Conservation (phyloP, 1,140 invertebrate species). For the Hormaphis cornu region DNA sequence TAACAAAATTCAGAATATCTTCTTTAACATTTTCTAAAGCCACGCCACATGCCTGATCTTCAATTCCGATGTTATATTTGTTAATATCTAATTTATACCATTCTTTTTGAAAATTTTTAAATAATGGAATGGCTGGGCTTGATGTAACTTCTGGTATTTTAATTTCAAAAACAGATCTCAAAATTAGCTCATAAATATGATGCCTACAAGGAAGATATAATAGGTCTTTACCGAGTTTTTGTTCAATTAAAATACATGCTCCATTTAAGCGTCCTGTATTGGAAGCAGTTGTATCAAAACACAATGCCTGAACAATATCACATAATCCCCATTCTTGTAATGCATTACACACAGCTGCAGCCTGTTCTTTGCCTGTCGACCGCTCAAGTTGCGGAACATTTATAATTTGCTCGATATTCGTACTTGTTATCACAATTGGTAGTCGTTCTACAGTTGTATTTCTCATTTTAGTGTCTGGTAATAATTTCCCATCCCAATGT, state of each 20-base stretch:
- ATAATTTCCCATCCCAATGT: slow-evolving; percentile 38
- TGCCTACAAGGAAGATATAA: slow-evolving; percentile 35
- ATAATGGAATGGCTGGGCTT: slow-evolving; percentile 33
- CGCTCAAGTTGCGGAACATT: too few relatives aligned
- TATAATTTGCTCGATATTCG: slow-evolving; percentile 23
- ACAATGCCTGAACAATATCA: slow-evolving; percentile 21
- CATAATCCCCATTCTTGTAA: slow-evolving; percentile 17
- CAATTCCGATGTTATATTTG: slow-evolving; percentile 1
- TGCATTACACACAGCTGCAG: too few relatives aligned
- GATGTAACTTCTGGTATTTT: slow-evolving; percentile 12
- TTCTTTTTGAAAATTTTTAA: slow-evolving; percentile 33
- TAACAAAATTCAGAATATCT: too few relatives aligned
- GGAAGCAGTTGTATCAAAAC: slow-evolving; percentile 35
- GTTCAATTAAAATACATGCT: slow-evolving; percentile 34
- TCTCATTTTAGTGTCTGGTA: slow-evolving; percentile 24
- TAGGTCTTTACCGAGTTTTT: slow-evolving; percentile 33
- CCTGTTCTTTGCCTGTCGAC: too few relatives aligned
- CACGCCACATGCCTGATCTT: neutral
- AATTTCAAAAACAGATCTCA: slow-evolving; percentile 28
- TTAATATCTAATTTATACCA: slow-evolving; percentile 35
- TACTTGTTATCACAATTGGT: slow-evolving; percentile 20
- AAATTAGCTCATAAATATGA: slow-evolving; percentile 35
- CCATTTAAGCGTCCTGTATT: slow-evolving; percentile 34
- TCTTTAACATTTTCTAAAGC: neutral
- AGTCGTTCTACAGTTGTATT: slow-evolving; percentile 14